phyloP scores from a whole-genome alignment of 2,888 invertebrate species.

The Ochlodes sylvanus region DNA sequence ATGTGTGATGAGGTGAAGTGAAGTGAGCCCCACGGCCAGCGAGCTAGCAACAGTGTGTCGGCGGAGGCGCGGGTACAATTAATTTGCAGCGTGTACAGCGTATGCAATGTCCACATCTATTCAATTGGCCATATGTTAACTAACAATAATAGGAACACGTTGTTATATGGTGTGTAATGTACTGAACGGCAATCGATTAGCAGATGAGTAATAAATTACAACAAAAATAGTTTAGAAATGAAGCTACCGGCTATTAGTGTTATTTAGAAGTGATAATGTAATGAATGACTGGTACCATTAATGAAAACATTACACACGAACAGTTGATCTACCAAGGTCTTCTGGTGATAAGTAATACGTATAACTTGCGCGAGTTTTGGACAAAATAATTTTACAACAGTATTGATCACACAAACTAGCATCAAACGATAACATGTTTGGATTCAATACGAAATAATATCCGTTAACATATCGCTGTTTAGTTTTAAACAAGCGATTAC shows the following conservation, averaged over 20 bases:
- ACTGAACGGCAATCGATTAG: background rate
- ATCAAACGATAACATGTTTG: background rate
- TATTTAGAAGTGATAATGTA: slow-evolving; percentile 25
- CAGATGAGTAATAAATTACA: background rate
- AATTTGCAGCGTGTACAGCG: slow-evolving; percentile 30
- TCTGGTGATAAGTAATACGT: slow-evolving; percentile 1
- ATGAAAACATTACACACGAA: slow-evolving; percentile 22
- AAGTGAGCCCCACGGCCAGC: slow-evolving; percentile 25
- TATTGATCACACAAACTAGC: slow-evolving; percentile 3
- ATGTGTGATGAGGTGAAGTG: slow-evolving; percentile 40
- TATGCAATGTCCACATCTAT: slow-evolving; percentile 32
- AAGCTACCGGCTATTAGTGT: slow-evolving; percentile 18
- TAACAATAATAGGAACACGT: slow-evolving; percentile 24
- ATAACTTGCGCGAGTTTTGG: slow-evolving; percentile 4
- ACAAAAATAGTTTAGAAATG: slow-evolving; percentile 1
- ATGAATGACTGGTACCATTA: slow-evolving; percentile 19
- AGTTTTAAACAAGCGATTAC: no score
- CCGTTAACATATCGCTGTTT: no score
- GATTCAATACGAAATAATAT: no score
- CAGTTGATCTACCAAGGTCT: slow-evolving; percentile 24
- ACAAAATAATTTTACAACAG: background rate
- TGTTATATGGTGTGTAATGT: slow-evolving; percentile 20
- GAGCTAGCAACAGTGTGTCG: slow-evolving; percentile 31
- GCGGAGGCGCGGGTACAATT: slow-evolving; percentile 32
- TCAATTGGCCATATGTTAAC: slow-evolving; percentile 32